Evolutionary conservation across 2,888 invertebrate genomes (phyloP).

Genomic region (Scaptomyza tumidula): DNA sequence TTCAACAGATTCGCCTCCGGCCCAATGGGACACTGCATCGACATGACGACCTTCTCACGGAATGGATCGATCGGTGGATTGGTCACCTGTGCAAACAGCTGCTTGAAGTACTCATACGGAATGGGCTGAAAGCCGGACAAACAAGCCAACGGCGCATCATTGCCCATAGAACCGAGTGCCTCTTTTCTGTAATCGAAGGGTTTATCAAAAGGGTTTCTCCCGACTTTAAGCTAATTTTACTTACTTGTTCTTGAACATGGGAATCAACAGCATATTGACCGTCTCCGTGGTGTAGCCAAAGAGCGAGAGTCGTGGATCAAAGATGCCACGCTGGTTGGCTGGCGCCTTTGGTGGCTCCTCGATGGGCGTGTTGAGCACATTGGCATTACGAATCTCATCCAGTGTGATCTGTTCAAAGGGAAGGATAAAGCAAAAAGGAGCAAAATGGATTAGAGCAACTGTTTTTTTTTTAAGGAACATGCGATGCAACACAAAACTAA

Average conservation of each 20-base stretch:
- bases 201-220: neutral
- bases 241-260: constrained; percentile 98
- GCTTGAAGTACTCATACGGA: constrained; percentile 99
- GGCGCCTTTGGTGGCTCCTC: constrained; percentile 54
- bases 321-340: constrained; percentile 86
- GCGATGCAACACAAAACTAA: constrained; percentile 41
- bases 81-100: constrained; percentile 99
- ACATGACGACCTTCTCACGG: constrained; percentile 99
- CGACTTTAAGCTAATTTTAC: constrained; percentile 63
- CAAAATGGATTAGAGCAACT: neutral
- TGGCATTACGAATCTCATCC: constrained; percentile 90
- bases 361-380: constrained; percentile 80
- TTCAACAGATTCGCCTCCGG: constrained; percentile 97
- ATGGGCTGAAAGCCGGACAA: constrained; percentile 97
- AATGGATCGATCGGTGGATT: constrained; percentile 99
- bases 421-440: neutral
- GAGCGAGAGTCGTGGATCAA: constrained; percentile 93
- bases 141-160: constrained; percentile 98
- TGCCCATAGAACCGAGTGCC: constrained; percentile 99
- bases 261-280: constrained; percentile 95
- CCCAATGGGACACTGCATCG: constrained; percentile 97
- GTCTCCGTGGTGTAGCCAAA: constrained; percentile 98
- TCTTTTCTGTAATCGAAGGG: constrained; percentile 90
- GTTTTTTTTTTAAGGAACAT: constrained; percentile 29
- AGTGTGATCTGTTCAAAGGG: constrained; percentile 88